Base-by-base conservation (phyloP, 2,113 vertebrate species). In the Loxodonta africana region DNA sequence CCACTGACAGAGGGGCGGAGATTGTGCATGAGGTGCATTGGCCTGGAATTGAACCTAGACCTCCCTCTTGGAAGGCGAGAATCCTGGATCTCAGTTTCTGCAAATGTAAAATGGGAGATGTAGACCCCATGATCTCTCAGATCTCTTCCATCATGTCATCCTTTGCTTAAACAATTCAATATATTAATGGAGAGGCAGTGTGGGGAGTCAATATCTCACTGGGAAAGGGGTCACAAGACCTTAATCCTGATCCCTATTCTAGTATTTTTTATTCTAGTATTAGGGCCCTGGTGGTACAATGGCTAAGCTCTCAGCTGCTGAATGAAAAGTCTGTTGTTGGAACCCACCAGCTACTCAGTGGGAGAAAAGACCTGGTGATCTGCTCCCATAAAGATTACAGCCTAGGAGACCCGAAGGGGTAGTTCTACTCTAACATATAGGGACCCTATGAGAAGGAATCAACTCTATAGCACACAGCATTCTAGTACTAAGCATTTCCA, bases 41-140 rank as follows among this genome's bases (percentile, higher is more conserved):
- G 37, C 20, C 21, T 4, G 20, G 73, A 37, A 41, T 41, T 8
- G 2, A 74, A 74, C 37, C 20, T 74, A 20, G 8, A 8, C 21
- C 37, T 74, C 21, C 37, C 53, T 57, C 21, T 21, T 62, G 21
- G 60, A 62, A 62, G 21, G 18, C 21, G 20, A 62, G 18, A 57
- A 62, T 62, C 23, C 60, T 91, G 60, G 5, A 76, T 95, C n/a
- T 83, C 63, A 67, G 51, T 83, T 86, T 94, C 76, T 90, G 53
- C 57, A 69, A 33, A 26, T 48, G 26, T 37, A 80, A 88, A 41
- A 63, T 80, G 46, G 84, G 41, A 83, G 18, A 14, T 0, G 6
- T 8, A 67, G 23, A 8, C 8, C 86, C 57, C 11, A 5, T 53
- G 9, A 74, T 74, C 23, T 44, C 21, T 33, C 8, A 20, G 15